Percentiles rank a stretch among this genome's conserved stretches.
Conservation (phyloP, 1,140 invertebrate genomes). For the Diabrotica undecimpunctata region DNA sequence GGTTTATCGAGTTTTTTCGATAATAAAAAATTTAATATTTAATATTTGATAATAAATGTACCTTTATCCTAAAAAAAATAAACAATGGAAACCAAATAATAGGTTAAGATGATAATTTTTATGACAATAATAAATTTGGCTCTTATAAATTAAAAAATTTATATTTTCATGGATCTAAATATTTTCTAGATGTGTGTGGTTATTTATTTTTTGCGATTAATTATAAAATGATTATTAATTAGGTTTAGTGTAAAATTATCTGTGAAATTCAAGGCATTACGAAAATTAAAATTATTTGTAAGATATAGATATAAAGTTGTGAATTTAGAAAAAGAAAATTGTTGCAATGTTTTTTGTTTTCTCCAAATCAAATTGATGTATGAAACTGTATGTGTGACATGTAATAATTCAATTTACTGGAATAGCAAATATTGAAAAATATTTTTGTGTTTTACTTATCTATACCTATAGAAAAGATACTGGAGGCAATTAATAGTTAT, state of each 20-base stretch:
- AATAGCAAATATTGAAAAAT: slow-evolving; percentile 44
- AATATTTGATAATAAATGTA: no score
- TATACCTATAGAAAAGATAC: no score
- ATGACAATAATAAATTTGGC: no score
- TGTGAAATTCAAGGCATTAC: slow-evolving; percentile 43
- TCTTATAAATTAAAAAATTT: background rate
- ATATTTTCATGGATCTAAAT: slow-evolving; percentile 1
- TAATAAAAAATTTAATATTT: no score
- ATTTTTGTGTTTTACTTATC: background rate
- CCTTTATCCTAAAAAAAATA: no score
- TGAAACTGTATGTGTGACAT: slow-evolving; percentile 46
- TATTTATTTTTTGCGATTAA: slow-evolving; percentile 11
- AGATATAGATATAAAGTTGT: slow-evolving; percentile 36
- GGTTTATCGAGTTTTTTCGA: background rate
- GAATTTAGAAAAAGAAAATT: slow-evolving; percentile 33
- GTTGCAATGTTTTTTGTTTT: slow-evolving; percentile 41
- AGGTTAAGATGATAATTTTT: no score
- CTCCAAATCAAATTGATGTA: slow-evolving; percentile 42
- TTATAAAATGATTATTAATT: slow-evolving; percentile 22
- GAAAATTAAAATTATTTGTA: slow-evolving; percentile 40
- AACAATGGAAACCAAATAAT: no score
- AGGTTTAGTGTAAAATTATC: slow-evolving; percentile 33
- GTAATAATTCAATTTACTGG: slow-evolving; percentile 46
- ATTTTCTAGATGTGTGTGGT: slow-evolving; percentile 2
- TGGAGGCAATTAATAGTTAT: no score